A percentile compares a stretch with the other conserved stretches of the same genome.
phyloP scores from a whole-genome alignment of 1,140 invertebrate species.

The honey bee (Apis mellifera) region Amel_HAv3.1 CM009932.2:10000501-10001000 shows the following conservation, averaged over 20 bases:
- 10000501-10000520: conserved; percentile 65
- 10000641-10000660: conserved; percentile 17
- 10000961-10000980: conserved; percentile 29
- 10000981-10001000: not conserved
- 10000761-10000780: conserved; percentile 24
- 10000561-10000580: conserved; percentile 49
- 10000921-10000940: conserved; percentile 64
- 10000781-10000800: conserved; percentile 54
- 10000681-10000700: conserved; percentile 1
- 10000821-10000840: conserved; percentile 54
- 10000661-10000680: conserved; percentile 4
- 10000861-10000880: conserved; percentile 53
- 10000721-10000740: conserved; percentile 28
- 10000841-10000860: conserved; percentile 60
- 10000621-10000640: not conserved
- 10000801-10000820: conserved; percentile 50
- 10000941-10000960: conserved; percentile 65
- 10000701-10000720: conserved; percentile 30
- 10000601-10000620: conserved; percentile 64
- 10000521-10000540: conserved; percentile 61
- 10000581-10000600: conserved; percentile 56
- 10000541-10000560: conserved; percentile 65
- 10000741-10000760: not conserved
- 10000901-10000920: conserved; percentile 53
- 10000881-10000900: conserved; percentile 53